Percentiles rank a stretch among this genome's conserved stretches.
Conservation (phyloP, 2,797 vertebrate genomes). For the Sebastes reedi region DNA sequence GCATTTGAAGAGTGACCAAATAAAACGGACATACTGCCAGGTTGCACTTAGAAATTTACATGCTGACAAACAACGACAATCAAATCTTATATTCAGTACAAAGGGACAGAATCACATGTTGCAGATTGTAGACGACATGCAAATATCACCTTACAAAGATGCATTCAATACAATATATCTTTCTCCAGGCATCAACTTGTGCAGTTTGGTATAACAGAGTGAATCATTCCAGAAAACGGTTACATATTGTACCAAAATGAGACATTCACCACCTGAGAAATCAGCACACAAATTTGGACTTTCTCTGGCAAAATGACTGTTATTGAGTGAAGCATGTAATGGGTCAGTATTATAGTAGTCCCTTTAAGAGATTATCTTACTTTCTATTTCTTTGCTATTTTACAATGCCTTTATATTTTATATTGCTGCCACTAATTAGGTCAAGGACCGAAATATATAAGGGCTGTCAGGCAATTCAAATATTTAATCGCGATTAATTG, state of each 20-base stretch:
- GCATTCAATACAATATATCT: neutral
- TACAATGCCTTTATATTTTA: neutral
- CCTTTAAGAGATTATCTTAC: too few species aligned
- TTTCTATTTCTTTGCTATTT: neutral
- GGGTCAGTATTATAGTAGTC: too few species aligned
- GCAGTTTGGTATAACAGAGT: neutral
- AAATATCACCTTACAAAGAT: neutral
- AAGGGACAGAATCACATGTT: neutral
- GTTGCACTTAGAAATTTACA: neutral
- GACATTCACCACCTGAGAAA: neutral
- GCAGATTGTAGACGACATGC: neutral
- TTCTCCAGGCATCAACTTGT: neutral
- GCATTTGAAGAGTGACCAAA: neutral
- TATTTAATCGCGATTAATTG: too few species aligned
- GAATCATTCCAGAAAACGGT: neutral
- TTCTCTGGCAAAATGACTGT: neutral
- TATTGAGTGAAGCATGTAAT: neutral
- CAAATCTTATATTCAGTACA: neutral
- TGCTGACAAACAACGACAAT: neutral
- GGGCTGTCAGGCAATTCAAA: too few species aligned
- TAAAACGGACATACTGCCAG: neutral
- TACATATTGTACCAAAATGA: neutral
- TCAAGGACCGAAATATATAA: neutral
- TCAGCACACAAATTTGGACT: neutral
- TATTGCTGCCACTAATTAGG: neutral